Conservation (phyloP, 2,797 vertebrate species). For the Gadopsis bispinosus region DNA sequence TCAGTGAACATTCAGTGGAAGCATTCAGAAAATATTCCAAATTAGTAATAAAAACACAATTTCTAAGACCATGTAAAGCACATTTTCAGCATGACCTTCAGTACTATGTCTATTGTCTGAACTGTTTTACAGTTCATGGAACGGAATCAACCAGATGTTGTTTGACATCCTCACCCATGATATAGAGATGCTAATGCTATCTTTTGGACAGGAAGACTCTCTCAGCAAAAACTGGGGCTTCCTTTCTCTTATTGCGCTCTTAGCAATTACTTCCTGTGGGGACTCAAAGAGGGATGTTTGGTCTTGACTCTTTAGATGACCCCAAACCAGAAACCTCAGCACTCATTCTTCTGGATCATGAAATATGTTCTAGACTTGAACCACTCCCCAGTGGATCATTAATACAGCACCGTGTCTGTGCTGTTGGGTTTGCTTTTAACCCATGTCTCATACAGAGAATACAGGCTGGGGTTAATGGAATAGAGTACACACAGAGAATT, state of each 20-base stretch:
- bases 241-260: constrained; percentile 67
- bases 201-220: constrained; percentile 36
- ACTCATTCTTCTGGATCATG: constrained; percentile 81
- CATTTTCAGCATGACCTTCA: not conserved
- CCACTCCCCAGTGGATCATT: constrained; percentile 78
- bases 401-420: constrained; percentile 50
- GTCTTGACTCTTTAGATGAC: constrained; percentile 85
- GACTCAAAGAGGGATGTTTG: constrained; percentile 79
- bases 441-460: constrained; percentile 48
- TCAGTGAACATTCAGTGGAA: no score
- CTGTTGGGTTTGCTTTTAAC: constrained; percentile 53
- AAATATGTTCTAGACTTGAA: constrained; percentile 82
- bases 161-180: constrained; percentile 2
- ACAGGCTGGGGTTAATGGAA: constrained; percentile 54
- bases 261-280: constrained; percentile 82
- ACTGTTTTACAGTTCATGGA: not conserved
- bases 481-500: constrained; percentile 36
- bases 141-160: not conserved
- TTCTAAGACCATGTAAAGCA: not conserved
- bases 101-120: not conserved
- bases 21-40: no score
- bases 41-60: not conserved
- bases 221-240: constrained; percentile 42
- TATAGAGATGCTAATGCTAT: constrained; percentile 35
- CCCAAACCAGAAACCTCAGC: constrained; percentile 84